Conservation (phyloP, 1,140 invertebrate species). For the Acromyrmex heyeri region DNA sequence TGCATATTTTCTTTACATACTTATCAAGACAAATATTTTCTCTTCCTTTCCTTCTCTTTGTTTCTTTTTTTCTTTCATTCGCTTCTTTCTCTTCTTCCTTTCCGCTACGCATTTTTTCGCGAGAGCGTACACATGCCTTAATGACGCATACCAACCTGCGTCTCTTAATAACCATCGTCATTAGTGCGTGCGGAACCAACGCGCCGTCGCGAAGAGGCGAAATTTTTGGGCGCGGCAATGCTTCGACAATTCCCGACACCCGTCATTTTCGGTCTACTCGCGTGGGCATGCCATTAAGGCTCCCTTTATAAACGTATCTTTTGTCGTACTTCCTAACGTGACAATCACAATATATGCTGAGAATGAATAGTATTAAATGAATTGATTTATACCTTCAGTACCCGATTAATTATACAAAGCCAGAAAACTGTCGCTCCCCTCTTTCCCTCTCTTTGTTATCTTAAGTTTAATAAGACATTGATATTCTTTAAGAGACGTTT, state of each 20-base stretch:
- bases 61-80: not conserved
- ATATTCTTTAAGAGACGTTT: not conserved
- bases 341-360: constrained; percentile 12
- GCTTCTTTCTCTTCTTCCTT: not conserved
- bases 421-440: not conserved
- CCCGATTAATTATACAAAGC: constrained; percentile 14
- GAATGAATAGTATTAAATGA: constrained; percentile 23
- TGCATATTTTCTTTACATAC: not conserved
- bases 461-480: not conserved
- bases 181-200: constrained; percentile 77
- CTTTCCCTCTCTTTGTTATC: not conserved
- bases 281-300: constrained; percentile 60
- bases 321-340: constrained; percentile 8
- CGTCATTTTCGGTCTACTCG: constrained; percentile 63
- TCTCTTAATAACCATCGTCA: constrained; percentile 81
- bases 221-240: constrained; percentile 70
- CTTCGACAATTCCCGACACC: constrained; percentile 66
- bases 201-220: constrained; percentile 59
- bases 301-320: constrained; percentile 20
- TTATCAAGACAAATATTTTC: constrained; percentile 24
- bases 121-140: constrained; percentile 23
- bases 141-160: constrained; percentile 62
- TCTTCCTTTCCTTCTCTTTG: not conserved
- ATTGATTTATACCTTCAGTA: constrained; percentile 18
- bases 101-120: constrained; percentile 51